Conservation (phyloP, 1,140 invertebrate genomes). For the Brachionus sp. region DNA sequence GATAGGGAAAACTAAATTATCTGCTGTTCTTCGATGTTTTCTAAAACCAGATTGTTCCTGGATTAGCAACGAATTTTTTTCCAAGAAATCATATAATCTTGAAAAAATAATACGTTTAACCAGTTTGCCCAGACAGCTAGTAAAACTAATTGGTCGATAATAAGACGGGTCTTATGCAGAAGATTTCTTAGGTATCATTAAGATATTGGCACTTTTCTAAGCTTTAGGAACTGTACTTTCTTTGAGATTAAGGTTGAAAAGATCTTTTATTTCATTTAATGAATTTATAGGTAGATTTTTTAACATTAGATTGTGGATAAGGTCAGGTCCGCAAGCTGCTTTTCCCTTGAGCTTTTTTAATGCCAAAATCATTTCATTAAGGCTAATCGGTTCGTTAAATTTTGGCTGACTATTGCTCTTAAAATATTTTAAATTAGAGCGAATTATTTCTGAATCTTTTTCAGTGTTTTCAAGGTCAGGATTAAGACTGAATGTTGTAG, state of each 20-base stretch:
- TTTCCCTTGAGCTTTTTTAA: background rate
- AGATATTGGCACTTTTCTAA: background rate
- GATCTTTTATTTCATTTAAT: background rate
- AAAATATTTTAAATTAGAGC: no score
- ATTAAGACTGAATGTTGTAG: no score
- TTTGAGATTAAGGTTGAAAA: background rate
- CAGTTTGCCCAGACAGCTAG: background rate
- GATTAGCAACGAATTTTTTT: no score
- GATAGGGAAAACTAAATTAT: background rate
- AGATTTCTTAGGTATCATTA: background rate
- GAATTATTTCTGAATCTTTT: no score
- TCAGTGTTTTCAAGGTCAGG: no score
- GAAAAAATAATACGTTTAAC: background rate
- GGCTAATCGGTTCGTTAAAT: background rate
- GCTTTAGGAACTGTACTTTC: background rate
- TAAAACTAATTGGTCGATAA: background rate
- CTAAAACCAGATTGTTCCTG: no score
- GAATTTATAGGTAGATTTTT: background rate
- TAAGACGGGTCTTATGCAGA: background rate
- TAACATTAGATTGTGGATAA: background rate
- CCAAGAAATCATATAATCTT: background rate
- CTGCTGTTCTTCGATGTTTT: background rate
- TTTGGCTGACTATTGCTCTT: no score
- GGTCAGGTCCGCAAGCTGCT: background rate
- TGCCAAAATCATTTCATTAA: background rate